Evolutionary conservation across 1,140 invertebrate genomes (phyloP).

Genomic region (Aphaenogaster ashmeadi): DNA sequence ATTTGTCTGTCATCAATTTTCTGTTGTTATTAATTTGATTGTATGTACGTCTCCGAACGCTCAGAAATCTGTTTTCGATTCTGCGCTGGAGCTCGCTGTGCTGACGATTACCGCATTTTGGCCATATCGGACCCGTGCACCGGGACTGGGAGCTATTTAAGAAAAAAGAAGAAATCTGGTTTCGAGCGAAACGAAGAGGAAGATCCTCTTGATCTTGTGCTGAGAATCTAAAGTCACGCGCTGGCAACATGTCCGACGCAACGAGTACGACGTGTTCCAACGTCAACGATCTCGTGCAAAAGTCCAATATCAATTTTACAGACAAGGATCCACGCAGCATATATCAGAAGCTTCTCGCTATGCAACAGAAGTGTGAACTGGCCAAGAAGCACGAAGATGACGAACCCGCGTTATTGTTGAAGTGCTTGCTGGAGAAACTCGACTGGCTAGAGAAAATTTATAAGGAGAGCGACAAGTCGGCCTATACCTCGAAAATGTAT

Average conservation of each 20-base stretch:
- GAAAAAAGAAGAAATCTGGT: no score
- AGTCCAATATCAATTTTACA: constrained; percentile 63
- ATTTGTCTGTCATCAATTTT: no score
- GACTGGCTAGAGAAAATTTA: constrained; percentile 87
- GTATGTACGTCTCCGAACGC: no score
- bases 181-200: no score
- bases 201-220: no score
- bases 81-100: no score
- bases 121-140: no score
- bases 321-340: constrained; percentile 73
- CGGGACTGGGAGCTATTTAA: no score
- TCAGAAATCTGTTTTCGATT: no score
- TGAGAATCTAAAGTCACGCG: background rate
- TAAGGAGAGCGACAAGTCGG: constrained; percentile 87
- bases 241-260: constrained; percentile 45
- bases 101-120: no score
- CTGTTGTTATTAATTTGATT: no score
- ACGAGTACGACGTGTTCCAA: background rate
- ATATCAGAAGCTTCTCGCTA: constrained; percentile 87
- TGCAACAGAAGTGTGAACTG: constrained; percentile 88
- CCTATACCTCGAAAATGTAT: constrained; percentile 86
- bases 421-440: constrained; percentile 90
- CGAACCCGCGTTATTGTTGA: constrained; percentile 91
- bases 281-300: constrained; percentile 60
- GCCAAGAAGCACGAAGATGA: constrained; percentile 89